Conservation (phyloP, 1,140 invertebrate species). For the Spodoptera frugiperda region DNA sequence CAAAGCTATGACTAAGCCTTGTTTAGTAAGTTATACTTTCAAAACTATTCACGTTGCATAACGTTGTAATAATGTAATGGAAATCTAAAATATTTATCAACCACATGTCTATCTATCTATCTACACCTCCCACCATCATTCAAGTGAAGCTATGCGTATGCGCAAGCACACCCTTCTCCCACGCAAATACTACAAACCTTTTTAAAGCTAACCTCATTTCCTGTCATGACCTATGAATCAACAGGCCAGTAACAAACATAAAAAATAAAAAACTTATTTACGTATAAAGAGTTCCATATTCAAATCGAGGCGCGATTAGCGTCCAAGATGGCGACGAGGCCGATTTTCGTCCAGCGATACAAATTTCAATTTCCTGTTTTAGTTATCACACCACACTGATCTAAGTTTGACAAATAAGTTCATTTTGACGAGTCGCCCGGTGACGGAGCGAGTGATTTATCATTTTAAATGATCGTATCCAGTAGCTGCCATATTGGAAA, state of each 20-base stretch:
- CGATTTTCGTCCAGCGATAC: conserved; percentile 82
- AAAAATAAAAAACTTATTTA: conserved; percentile 69
- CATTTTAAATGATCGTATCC: conserved; percentile 71
- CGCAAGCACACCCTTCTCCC: conserved; percentile 11
- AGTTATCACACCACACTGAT: conserved; percentile 76
- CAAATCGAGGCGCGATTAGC: conserved; percentile 79
- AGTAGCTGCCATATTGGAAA: conserved; percentile 66
- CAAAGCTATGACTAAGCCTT: too few relatives aligned
- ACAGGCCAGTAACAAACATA: conserved; percentile 60
- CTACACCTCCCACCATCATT: conserved; percentile 12
- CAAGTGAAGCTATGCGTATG: background rate
- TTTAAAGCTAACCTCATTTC: conserved; percentile 60
- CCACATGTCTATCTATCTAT: conserved; percentile 4
- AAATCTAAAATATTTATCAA: too few relatives aligned
- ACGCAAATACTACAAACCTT: conserved; percentile 30
- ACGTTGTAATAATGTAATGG: too few relatives aligned
- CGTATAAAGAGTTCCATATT: conserved; percentile 80
- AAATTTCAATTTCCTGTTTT: conserved; percentile 83
- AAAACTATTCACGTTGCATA: too few relatives aligned
- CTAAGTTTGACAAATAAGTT: conserved; percentile 84
- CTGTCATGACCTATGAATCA: conserved; percentile 65
- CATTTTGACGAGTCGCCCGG: conserved; percentile 78
- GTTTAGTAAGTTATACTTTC: too few relatives aligned
- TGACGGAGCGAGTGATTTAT: conserved; percentile 75
- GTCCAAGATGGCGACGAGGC: conserved; percentile 75